Conservation (phyloP, 2,797 vertebrate species). For the Amazona ochrocephala region DNA sequence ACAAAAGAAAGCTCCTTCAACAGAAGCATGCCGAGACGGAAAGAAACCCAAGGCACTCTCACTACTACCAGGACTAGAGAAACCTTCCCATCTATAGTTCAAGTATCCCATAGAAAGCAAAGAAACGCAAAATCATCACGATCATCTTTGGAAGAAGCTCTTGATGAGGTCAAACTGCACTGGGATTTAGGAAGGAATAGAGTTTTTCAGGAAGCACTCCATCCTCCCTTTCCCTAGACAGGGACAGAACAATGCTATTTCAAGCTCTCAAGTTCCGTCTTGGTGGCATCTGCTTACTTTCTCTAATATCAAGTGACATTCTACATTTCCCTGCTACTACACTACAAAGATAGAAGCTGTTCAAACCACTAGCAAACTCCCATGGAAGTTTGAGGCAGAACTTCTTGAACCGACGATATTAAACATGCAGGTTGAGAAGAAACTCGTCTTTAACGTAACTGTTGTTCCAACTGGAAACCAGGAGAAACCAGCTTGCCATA, state of each 20-base stretch:
- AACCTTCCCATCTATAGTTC: neutral
- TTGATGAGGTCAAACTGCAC: neutral
- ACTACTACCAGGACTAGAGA: neutral
- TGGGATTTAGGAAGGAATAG: neutral
- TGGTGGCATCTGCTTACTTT: neutral
- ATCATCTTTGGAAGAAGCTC: neutral
- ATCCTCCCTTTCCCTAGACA: neutral
- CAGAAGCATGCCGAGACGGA: neutral
- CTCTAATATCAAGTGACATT: neutral
- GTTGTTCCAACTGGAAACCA: neutral
- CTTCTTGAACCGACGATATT: neutral
- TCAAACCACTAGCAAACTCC: neutral
- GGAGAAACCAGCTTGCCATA: neutral
- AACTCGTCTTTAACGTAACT: neutral
- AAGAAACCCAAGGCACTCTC: neutral
- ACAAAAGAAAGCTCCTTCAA: neutral
- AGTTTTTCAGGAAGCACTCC: neutral
- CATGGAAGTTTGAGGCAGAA: neutral
- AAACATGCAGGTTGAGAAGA: rapidly evolving
- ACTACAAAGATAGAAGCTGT: neutral
- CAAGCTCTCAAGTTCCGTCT: neutral
- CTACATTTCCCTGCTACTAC: neutral
- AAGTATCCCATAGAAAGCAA: neutral
- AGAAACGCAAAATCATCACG: neutral
- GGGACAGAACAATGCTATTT: neutral